Evolutionary conservation across 2,888 invertebrate genomes (phyloP).

Genomic region (Drosophila meridiana): DNA sequence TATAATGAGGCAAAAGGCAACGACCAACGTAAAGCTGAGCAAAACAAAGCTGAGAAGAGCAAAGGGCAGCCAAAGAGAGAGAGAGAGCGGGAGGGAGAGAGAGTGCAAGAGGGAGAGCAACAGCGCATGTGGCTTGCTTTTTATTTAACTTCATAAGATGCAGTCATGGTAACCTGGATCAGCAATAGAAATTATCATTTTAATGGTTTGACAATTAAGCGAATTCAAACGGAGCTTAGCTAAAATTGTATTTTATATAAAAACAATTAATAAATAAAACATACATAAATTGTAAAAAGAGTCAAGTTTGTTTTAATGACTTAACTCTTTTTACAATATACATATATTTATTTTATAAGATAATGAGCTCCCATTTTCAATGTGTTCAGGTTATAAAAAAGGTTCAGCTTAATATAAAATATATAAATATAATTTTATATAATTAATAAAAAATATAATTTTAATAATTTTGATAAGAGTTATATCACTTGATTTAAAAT

Average conservation of each 20-base stretch:
- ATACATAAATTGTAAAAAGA: too few relatives aligned
- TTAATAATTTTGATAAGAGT: too few relatives aligned
- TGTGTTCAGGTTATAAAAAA: too few relatives aligned
- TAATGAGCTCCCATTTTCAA: too few relatives aligned
- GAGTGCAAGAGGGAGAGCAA: not conserved
- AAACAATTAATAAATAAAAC: too few relatives aligned
- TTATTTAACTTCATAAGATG: conserved; percentile 33
- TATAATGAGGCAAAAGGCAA: conserved; percentile 74
- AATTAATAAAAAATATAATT: too few relatives aligned
- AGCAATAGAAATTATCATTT: conserved; percentile 11
- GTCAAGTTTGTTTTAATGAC: too few relatives aligned
- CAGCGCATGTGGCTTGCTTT: not conserved
- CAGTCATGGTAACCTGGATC: conserved; percentile 10
- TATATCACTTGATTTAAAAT: too few relatives aligned
- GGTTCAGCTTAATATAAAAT: too few relatives aligned
- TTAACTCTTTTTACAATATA: too few relatives aligned
- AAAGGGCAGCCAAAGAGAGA: not conserved
- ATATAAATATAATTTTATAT: too few relatives aligned
- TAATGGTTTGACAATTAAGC: not conserved
- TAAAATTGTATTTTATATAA: not conserved
- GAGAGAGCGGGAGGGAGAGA: not conserved
- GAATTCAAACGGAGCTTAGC: not conserved
- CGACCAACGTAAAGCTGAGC: conserved; percentile 39
- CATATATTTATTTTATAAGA: too few relatives aligned
- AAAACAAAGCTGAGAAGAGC: conserved; percentile 22